Conservation (phyloP, 2,113 vertebrate species). For the Strix aluco region DNA sequence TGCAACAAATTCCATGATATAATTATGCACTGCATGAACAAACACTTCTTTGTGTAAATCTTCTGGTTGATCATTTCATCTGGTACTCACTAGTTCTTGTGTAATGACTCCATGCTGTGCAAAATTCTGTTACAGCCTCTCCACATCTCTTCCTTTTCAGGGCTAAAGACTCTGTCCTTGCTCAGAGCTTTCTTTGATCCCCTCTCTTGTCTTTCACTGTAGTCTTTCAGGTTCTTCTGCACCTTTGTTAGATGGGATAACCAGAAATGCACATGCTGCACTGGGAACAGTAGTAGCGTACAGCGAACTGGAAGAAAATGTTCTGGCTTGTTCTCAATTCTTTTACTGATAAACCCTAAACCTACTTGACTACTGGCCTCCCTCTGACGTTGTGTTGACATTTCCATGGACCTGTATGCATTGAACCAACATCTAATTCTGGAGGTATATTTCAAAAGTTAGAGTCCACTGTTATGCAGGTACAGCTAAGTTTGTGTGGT, state of each 20-base stretch:
- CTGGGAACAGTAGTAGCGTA: neutral
- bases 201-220: neutral
- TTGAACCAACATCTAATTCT: neutral
- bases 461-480: too few species aligned
- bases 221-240: neutral
- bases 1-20: slow-evolving; percentile 13
- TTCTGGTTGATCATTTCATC: slow-evolving; percentile 13
- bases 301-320: neutral
- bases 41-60: slow-evolving; percentile 19
- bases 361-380: neutral
- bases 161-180: neutral
- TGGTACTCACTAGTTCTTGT: neutral
- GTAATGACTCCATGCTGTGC: neutral
- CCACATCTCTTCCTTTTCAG: neutral
- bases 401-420: neutral
- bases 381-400: neutral
- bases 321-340: neutral
- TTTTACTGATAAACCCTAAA: neutral
- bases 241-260: neutral
- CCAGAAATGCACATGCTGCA: neutral
- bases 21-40: slow-evolving; percentile 23
- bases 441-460: neutral
- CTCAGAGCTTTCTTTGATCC: neutral
- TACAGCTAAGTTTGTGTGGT: neutral
- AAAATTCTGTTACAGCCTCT: neutral